phyloP scores from a whole-genome alignment of 2,113 vertebrate species.

The Genyomyrus donnyi region DNA sequence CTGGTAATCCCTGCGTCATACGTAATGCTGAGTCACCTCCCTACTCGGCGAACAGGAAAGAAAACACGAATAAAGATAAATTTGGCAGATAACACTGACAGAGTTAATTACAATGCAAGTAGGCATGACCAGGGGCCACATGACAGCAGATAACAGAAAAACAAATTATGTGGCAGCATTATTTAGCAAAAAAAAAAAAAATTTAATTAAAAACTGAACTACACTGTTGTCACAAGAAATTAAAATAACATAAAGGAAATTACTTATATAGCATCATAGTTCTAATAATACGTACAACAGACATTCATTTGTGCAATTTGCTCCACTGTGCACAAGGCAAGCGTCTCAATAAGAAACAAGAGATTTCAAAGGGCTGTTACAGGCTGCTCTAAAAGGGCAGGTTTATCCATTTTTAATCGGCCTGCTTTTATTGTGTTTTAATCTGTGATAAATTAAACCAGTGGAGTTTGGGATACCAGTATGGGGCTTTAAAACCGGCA shows the following conservation, averaged over 20 bases:
- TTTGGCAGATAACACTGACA: not conserved
- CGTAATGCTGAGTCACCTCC: not conserved
- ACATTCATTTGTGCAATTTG: not conserved
- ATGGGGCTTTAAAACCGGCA: not conserved
- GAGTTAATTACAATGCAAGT: slow-evolving; percentile 9
- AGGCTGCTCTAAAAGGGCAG: slow-evolving; percentile 2
- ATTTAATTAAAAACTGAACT: not conserved
- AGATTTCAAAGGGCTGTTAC: not conserved
- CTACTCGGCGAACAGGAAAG: not conserved
- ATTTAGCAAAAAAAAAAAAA: not conserved
- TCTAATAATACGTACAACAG: not conserved
- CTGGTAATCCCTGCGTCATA: not conserved
- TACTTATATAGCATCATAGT: not conserved
- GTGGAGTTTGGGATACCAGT: not conserved
- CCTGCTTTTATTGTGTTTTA: not conserved
- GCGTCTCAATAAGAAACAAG: not conserved
- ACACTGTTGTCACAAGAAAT: slow-evolving; percentile 1
- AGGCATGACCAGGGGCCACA: not conserved
- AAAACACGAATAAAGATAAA: not conserved
- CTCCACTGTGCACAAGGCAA: not conserved
- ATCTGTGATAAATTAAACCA: not conserved
- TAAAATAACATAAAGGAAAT: slow-evolving; percentile 8
- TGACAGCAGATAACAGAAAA: not conserved
- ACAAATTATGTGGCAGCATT: not conserved
- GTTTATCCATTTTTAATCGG: not conserved